Evolutionary conservation across 2,797 vertebrate genomes (phyloP).

Genomic region (Bradypus variegatus): DNA sequence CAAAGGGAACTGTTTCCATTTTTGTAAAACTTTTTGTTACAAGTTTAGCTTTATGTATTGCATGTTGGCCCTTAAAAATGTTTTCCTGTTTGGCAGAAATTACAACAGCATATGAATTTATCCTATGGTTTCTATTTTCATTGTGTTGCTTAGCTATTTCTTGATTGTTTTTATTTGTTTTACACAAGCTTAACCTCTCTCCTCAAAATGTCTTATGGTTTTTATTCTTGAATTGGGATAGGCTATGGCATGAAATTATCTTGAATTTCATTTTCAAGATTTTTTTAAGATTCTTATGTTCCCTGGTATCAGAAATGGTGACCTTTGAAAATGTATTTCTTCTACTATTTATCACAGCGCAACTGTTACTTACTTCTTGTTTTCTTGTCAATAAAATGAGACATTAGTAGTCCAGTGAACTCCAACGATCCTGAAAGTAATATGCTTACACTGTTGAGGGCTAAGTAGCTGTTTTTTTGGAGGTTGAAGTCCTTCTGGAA

Average conservation of each 20-base stretch:
- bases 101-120: background rate
- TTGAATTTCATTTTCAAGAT: background rate
- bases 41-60: constrained; percentile 30
- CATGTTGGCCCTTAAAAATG: background rate
- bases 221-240: constrained; percentile 17
- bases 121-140: constrained; percentile 35
- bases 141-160: constrained; percentile 20
- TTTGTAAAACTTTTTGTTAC: background rate
- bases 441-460: background rate
- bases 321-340: constrained; percentile 17
- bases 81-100: constrained; percentile 31
- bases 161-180: constrained; percentile 39
- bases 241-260: background rate
- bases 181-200: background rate
- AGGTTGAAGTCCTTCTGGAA: background rate
- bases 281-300: constrained; percentile 6
- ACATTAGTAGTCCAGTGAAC: background rate
- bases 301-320: background rate
- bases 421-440: background rate
- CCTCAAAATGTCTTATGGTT: constrained; percentile 2
- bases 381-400: background rate
- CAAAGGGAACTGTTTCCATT: constrained; percentile 23
- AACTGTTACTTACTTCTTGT: background rate
- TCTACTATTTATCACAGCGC: background rate
- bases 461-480: background rate